phyloP scores from a whole-genome alignment of 2,888 invertebrate genomes.

The Ormyrus rosae region DNA sequence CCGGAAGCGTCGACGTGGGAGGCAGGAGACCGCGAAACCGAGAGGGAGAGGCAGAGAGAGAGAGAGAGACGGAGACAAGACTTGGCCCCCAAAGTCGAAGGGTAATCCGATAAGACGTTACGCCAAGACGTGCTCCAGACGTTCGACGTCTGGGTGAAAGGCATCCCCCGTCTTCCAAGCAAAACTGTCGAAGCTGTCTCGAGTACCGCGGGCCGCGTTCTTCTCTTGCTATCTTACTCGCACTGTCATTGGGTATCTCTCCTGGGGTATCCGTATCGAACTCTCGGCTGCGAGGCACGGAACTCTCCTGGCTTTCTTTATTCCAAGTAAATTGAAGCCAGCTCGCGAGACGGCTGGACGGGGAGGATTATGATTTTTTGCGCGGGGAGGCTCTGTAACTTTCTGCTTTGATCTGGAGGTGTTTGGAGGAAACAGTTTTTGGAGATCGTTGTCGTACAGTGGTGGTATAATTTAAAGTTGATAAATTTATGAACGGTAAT shows the following conservation, averaged over 20 bases:
- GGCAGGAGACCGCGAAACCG: background rate
- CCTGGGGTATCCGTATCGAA: background rate
- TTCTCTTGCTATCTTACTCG: slow-evolving; percentile 15
- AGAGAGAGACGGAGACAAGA: slow-evolving; percentile 38
- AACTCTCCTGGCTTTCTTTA: background rate
- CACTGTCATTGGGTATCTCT: background rate
- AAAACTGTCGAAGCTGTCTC: slow-evolving; percentile 60
- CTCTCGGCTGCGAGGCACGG: background rate
- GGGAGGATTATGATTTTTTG: too few species aligned
- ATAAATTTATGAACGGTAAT: too few species aligned
- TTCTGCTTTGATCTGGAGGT: too few species aligned
- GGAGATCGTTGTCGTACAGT: too few species aligned
- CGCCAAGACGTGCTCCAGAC: slow-evolving; percentile 64
- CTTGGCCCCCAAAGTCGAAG: slow-evolving; percentile 58
- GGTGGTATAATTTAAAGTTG: too few species aligned
- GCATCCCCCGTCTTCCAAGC: slow-evolving; percentile 41
- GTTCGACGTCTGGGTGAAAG: slow-evolving; percentile 59
- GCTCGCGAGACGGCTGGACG: too few species aligned
- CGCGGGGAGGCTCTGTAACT: too few species aligned
- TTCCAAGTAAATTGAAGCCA: background rate
- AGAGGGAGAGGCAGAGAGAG: slow-evolving; percentile 21
- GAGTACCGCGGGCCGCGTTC: slow-evolving; percentile 13
- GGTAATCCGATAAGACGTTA: slow-evolving; percentile 64
- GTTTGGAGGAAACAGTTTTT: too few species aligned
- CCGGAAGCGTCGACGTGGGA: slow-evolving; percentile 9